Base-by-base conservation (phyloP, 1,140 invertebrate species). In the Megalopta genalis region DNA sequence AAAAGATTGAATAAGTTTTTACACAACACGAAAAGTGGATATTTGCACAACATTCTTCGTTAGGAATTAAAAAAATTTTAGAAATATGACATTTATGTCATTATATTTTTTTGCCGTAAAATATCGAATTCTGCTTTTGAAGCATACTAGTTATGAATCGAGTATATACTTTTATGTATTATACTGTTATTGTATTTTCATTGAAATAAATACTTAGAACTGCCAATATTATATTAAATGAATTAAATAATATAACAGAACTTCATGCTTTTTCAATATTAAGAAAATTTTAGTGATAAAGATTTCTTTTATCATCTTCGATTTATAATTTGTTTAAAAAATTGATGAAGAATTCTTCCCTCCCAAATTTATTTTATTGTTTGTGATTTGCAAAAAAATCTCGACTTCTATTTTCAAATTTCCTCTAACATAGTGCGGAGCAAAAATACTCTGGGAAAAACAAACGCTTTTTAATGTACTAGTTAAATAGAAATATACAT, bases 381-480 rank as follows among this genome's bases (percentile, higher is more conserved):
- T 42, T 23, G 9, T 1, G 32, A 54, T 27, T 8, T 68, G 8
- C 18, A 52, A 2, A 54, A 76, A 64, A 32, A 63, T 64, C 54
- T 54, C 25, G 66, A 80, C 52, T 86, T 72, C 25, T 14, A 32
- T 80, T 32, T 32, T 81, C 66, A 86, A 32, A 72, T 75, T 85
- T 80, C 83, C 82, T 85, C 67, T 83, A 78, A 83, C 27, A 25
- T 27, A 64, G 64, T 73, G 66, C 65, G 70, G 72, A 80, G 67
- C 73, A 80, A 87, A 65, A 84, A 88, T 80, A 86, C 80, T 88
- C 85, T 89, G 89, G 89, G 89, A 87, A 90, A 88, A 90, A 81
- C 77, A 89, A 90, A 86, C 89, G 88, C 88, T 90, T 90, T 90
- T 84, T 86, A 89, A 87, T 67, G 80, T 77, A 83, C 62, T 63